These are phyloP conservation scores for Plebejus melissa DNA, from an alignment of 2,888 invertebrate species.

Conservation along the genomic window DNA sequence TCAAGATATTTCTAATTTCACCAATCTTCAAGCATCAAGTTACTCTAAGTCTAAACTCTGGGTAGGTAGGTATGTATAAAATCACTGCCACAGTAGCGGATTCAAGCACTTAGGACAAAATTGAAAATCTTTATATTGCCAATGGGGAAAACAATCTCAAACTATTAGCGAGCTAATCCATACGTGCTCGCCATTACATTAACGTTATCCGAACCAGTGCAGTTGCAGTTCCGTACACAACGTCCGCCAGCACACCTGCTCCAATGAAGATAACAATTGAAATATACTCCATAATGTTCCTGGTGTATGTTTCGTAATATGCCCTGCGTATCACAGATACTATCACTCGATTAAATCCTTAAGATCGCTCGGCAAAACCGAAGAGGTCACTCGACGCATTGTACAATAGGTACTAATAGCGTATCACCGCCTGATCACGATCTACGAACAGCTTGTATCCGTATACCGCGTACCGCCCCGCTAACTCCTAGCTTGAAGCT, in stretches of 20 bases:
- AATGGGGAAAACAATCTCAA: background rate
- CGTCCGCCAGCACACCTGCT: slow-evolving; percentile 20
- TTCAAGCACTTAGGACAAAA: background rate
- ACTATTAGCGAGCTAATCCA: background rate
- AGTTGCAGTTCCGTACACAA: slow-evolving; percentile 3
- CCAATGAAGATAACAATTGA: slow-evolving; percentile 13
- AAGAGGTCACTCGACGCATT: background rate
- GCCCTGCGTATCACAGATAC: background rate
- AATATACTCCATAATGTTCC: background rate
- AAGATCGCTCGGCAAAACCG: background rate
- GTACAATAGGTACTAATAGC: too few species aligned
- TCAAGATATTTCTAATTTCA: too few species aligned
- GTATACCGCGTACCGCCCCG: too few species aligned
- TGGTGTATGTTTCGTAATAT: background rate
- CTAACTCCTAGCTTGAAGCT: background rate
- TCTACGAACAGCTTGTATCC: background rate
- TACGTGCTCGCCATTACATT: slow-evolving; percentile 8
- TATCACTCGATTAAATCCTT: background rate
- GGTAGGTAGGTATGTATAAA: background rate
- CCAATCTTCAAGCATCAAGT: background rate
- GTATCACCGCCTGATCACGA: too few species aligned
- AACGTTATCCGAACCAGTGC: background rate
- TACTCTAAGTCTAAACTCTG: background rate
- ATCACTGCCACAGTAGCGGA: background rate
- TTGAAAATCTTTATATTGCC: background rate